Evolutionary conservation across 2,113 vertebrate genomes (phyloP), one percentile per base, ranked within the genome.

Genomic region (Leucopsar rothschildi): DNA sequence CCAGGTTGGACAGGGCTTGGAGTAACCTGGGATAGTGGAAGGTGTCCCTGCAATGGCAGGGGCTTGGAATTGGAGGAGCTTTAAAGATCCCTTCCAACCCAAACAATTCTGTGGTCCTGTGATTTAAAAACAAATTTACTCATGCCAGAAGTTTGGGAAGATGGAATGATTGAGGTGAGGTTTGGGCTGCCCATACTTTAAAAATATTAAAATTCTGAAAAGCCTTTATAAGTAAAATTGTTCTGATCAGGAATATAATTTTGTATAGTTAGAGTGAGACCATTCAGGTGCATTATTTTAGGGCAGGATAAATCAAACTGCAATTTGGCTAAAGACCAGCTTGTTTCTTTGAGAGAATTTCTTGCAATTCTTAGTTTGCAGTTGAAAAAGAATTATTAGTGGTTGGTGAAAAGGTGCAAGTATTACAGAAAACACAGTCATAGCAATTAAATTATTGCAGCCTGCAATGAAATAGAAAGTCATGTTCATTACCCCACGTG

Each of bases 61-160:
- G 50, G 15, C 6, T 12, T 50, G 27, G 52, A 24, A 39, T 2
- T 0, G 0, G 13, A 53, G 13, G 45, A 14, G 15, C 13, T 53
- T n/a, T 45, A n/a, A 45, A 25, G 11, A 6, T 53, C 20, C 19
- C 33, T 29, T 66, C 33, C 60, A 52, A 53, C 7, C 11, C 61
- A n/a, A 60, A 52, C 27, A 16, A 14, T 39, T 59, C 18, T 22
- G 35, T 35, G 9, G 21, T 64, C 42, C 42, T 57, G 11, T 29
- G 24, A 28, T 47, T 81, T 40, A 37, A 72, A 78, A 82, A 1
- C 11, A 42, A 10, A 55, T 88, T 66, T 63, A 21, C 31, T 87
- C 23, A 1, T 47, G 47, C 35, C 24, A 29, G 80, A 50, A n/a
- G 42, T 49, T 3, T 56, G 40, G 71, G 53, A 72, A 63, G 77